These are phyloP conservation scores for Cyanoderma ruficeps DNA, from an alignment of 2,113 vertebrate species.

Conservation along the genomic window DNA sequence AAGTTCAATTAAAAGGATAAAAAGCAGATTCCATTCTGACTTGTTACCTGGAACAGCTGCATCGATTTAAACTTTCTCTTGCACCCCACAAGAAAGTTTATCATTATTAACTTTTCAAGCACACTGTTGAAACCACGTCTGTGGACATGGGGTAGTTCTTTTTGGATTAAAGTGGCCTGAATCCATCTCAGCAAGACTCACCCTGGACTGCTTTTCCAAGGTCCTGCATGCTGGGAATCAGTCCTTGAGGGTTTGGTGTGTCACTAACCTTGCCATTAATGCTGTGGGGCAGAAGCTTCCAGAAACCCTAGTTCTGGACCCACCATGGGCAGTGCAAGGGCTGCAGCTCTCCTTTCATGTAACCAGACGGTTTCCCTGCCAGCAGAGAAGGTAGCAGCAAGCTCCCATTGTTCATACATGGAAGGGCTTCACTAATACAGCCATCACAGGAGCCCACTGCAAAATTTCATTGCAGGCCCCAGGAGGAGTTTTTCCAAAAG, in stretches of 20 bases:
- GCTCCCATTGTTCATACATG: neutral
- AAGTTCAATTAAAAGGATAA: neutral
- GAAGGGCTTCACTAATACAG: constrained; percentile 1
- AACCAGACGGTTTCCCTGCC: constrained; percentile 16
- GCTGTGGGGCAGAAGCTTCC: neutral
- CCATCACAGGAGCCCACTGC: constrained; percentile 26
- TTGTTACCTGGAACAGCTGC: neutral
- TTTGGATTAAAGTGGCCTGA: neutral
- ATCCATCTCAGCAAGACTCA: neutral
- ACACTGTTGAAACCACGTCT: neutral
- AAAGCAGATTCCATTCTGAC: neutral
- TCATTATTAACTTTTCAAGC: neutral
- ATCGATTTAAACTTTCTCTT: neutral
- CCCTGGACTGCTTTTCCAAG: neutral
- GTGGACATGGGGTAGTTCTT: neutral
- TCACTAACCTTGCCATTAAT: neutral
- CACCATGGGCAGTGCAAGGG: neutral
- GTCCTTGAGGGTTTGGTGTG: neutral
- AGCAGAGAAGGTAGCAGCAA: constrained; percentile 12
- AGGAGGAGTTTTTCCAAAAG: constrained; percentile 47
- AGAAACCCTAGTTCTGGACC: neutral
- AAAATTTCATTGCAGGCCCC: constrained; percentile 54
- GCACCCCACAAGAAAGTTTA: neutral
- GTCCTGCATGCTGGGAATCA: neutral
- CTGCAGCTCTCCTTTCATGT: neutral